Base-by-base conservation (phyloP, 2,797 vertebrate genomes). In the Microctenopoma stevenorrisi region DNA sequence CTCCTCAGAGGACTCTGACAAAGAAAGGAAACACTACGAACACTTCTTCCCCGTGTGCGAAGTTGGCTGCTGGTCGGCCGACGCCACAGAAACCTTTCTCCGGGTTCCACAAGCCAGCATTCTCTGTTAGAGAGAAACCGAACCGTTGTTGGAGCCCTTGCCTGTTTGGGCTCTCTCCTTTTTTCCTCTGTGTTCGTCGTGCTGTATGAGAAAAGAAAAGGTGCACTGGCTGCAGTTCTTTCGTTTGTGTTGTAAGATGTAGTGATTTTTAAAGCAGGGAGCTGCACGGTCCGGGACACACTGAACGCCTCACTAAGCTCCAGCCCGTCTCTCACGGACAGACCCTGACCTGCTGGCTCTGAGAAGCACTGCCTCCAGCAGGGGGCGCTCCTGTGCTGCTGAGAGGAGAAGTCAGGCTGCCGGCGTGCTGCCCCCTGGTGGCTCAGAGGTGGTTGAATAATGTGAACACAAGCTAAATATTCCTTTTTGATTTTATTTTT, bases 21-120 rank as follows among this genome's bases (percentile, higher is more conserved):
- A 15, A 46, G 13, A 35, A 16, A 43, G 13, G n/a, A 71, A 14
- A 58, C 38, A 11, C 73, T 70, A 55, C 54, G 75, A 64, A 64
- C 42, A 33, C 52, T 74, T 76, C 38, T 48, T 47, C 37, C 22
- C 37, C 8, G 2, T 11, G 22, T 57, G 22, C 12, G 47, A 58
- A 85, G 95, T 96, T 94, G 79, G 95, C 96, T 88, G 96, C 97
- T 95, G 96, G 96, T 91, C 92, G 90, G 95, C 95, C 92, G 94
- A 95, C 95, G 92, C 87, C 46, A 78, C 43, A 51, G 18, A 72
- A 53, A 72, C 18, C 62, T 65, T 7, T 13, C 35, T 64, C 74
- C 75, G 78, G 30, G 82, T 78, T 89, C 76, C 77, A 73, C 54
- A 76, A 76, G 62, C 83, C 83, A 86, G 86, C 86, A 79, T 80